Evolutionary conservation across 2,888 invertebrate species (phyloP).

Genomic region (Nemotelus pantherinus): DNA sequence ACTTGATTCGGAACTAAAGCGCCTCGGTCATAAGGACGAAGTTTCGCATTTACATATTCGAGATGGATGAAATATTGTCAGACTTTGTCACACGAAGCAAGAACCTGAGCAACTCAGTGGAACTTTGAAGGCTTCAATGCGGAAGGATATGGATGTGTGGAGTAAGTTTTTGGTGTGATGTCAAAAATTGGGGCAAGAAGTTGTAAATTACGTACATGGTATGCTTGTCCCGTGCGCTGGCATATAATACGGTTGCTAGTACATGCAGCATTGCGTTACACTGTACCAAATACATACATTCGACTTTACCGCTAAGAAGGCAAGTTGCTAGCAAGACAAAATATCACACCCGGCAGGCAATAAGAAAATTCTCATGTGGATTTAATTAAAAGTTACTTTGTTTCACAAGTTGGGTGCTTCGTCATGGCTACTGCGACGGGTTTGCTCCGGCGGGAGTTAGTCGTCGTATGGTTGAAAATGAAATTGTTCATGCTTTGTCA

Average conservation of each 20-base stretch:
- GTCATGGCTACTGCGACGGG: neutral
- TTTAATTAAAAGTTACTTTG: slow-evolving; percentile 39
- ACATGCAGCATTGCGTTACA: too few relatives aligned
- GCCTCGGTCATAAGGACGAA: slow-evolving; percentile 14
- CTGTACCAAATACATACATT: too few relatives aligned
- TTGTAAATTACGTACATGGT: slow-evolving; percentile 26
- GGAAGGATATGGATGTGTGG: neutral
- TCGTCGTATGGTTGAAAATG: neutral
- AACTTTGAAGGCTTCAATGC: neutral
- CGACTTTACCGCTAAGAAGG: too few relatives aligned
- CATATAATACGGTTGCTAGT: too few relatives aligned
- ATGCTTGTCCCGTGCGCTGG: too few relatives aligned
- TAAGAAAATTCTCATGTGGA: slow-evolving; percentile 29
- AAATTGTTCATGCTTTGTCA: slow-evolving; percentile 5
- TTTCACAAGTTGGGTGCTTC: neutral
- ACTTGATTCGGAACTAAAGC: too few relatives aligned
- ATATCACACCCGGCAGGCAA: slow-evolving; percentile 7
- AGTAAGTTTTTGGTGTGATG: neutral
- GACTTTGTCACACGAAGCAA: slow-evolving; percentile 19
- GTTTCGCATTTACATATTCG: slow-evolving; percentile 30
- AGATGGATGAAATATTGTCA: slow-evolving; percentile 42
- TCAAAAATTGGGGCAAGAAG: slow-evolving; percentile 5
- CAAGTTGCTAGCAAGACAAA: neutral
- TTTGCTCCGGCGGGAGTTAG: neutral
- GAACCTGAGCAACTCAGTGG: neutral